Conservation (phyloP, 2,888 invertebrate species). For the Muschampia plurimacula region DNA sequence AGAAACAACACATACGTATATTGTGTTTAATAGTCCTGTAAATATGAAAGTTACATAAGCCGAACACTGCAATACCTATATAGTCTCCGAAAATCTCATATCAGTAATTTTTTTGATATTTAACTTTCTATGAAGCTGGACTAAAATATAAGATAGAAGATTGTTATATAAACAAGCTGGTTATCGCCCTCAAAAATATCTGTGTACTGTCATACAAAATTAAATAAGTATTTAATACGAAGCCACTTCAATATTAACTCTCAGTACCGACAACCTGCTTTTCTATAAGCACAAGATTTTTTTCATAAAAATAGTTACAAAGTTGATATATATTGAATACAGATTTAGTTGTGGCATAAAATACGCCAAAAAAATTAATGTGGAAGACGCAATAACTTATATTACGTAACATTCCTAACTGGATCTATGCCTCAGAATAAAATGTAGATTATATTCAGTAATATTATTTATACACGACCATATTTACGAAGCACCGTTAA, state of each 20-base stretch:
- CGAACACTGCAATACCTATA: neutral
- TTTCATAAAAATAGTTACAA: constrained; percentile 1
- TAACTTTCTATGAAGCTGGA: neutral
- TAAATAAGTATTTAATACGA: neutral
- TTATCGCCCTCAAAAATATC: neutral
- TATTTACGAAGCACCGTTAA: constrained; percentile 16
- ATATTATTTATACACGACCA: constrained; percentile 5
- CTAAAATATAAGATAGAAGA: neutral
- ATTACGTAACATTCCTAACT: constrained; percentile 21
- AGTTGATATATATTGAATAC: constrained; percentile 1
- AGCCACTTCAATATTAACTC: neutral
- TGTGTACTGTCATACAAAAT: neutral
- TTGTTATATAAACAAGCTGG: neutral
- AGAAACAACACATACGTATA: too few relatives aligned
- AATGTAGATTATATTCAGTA: neutral
- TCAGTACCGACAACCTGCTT: neutral
- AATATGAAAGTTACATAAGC: too few relatives aligned
- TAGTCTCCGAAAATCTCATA: neutral
- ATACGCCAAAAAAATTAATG: constrained; percentile 8
- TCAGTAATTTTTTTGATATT: neutral
- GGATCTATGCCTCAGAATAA: neutral
- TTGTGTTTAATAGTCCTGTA: too few relatives aligned
- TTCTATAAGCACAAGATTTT: neutral
- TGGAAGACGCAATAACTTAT: constrained; percentile 33
- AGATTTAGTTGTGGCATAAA: neutral